A percentile compares a stretch with the other conserved stretches of the same genome.
phyloP scores from a whole-genome alignment of 1,140 invertebrate species.

The Euura saliciscinereae region DNA sequence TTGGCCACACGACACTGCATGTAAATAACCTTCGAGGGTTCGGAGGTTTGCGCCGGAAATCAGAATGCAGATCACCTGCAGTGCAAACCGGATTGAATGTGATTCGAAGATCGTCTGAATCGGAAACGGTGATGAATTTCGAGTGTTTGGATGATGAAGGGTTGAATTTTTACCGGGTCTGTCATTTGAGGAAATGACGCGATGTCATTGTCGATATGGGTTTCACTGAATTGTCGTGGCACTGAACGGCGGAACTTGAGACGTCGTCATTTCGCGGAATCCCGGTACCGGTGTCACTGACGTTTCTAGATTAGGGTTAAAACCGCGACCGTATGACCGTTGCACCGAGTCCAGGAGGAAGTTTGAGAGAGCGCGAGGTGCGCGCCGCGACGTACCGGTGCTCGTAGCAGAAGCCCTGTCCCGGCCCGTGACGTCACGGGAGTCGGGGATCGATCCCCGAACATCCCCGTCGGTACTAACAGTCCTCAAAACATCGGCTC shows the following conservation, averaged over 20 bases:
- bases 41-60: neutral
- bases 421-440: constrained; percentile 50
- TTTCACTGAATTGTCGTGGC: neutral
- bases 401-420: constrained; percentile 33
- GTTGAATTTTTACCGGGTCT: neutral
- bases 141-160: too few relatives aligned
- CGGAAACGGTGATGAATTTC: neutral
- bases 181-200: neutral
- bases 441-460: constrained; percentile 51
- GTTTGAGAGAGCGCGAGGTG: neutral
- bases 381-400: neutral
- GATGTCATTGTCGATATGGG: neutral
- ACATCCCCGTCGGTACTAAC: constrained; percentile 35
- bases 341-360: neutral
- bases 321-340: neutral
- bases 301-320: neutral
- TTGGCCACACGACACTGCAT: neutral
- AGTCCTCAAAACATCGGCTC: constrained; percentile 41
- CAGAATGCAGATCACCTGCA: neutral
- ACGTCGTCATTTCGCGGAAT: neutral
- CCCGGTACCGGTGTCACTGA: neutral
- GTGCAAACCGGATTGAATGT: too few relatives aligned
- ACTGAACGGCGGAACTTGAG: neutral
- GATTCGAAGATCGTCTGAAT: neutral
- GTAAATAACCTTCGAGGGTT: neutral